Evolutionary conservation across 2,888 invertebrate species (phyloP), one percentile per base, ranked within the genome.

Genomic region (Crioceris asparagi): DNA sequence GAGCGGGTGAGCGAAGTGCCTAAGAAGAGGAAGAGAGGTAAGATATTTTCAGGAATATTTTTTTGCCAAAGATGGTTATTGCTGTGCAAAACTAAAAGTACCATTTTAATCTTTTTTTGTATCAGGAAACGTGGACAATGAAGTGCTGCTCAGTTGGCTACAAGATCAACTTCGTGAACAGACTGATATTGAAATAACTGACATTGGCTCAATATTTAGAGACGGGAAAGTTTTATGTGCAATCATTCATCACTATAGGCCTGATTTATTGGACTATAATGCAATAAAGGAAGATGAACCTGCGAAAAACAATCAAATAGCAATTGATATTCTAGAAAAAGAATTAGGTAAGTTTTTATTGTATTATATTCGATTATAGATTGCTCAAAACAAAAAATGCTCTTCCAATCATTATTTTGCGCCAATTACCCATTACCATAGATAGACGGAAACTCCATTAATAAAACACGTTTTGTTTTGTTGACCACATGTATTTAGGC

Each of bases 301-400:
- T 3, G 70, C 71, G 19, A 73, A 75, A 47, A 79, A 84, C 55
- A 84, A 87, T 58, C 80, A 86, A 52, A 61, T 80, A 40, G 88
- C 88, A n/a, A 91, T 91, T 62, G 81, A 84, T 55, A 74, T 86
- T 36, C 71, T 93, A 32, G 86, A 91, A 49, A 77, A 79, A 43
- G 90, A 93, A 63, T 71, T 91, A 49, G 85, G 84, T 64, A 69
- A 53, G 75, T 69, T 21, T 11, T 2, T 5, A n/a, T n/a, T n/a
- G n/a, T n/a, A n/a, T n/a, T n/a, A n/a, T n/a, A n/a, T n/a, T n/a
- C n/a, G n/a, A n/a, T n/a, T n/a, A n/a, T n/a, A n/a, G n/a, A n/a
- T n/a, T n/a, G n/a, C n/a, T n/a, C n/a, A n/a, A n/a, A n/a, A n/a
- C n/a, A n/a, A n/a, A n/a, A n/a, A n/a, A n/a, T n/a, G n/a, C n/a